Conservation (phyloP, 2,797 vertebrate genomes). For the Siniperca undulata region DNA sequence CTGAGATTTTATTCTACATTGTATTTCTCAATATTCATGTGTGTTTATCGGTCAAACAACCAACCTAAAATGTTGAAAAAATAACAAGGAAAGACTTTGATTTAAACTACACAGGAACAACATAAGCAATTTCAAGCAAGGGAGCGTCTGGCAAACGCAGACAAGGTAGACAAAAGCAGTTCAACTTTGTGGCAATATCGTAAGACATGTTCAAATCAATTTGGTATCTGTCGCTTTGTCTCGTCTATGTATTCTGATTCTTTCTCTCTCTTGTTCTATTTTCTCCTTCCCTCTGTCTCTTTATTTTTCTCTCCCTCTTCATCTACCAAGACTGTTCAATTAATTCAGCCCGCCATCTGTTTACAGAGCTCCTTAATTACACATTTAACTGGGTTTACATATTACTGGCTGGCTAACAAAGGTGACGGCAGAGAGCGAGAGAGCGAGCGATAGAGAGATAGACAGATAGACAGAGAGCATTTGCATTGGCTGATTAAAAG, state of each 20-base stretch:
- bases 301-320: slow-evolving; percentile 51
- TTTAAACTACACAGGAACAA: slow-evolving; percentile 37
- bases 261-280: slow-evolving; percentile 43
- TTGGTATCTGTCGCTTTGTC: slow-evolving; percentile 52
- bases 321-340: slow-evolving; percentile 71
- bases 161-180: slow-evolving; percentile 53
- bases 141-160: slow-evolving; percentile 36
- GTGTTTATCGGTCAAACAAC: slow-evolving; percentile 15
- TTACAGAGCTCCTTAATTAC: slow-evolving; percentile 80
- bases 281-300: slow-evolving; percentile 48
- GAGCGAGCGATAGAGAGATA: slow-evolving; percentile 1
- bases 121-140: slow-evolving; percentile 47
- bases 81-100: slow-evolving; percentile 38
- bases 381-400: slow-evolving; percentile 81
- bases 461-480: slow-evolving; percentile 44
- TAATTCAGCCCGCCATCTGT: slow-evolving; percentile 80
- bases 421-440: slow-evolving; percentile 50
- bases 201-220: slow-evolving; percentile 59
- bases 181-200: slow-evolving; percentile 40
- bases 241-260: slow-evolving; percentile 30
- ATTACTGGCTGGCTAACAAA: slow-evolving; percentile 67
- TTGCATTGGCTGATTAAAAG: slow-evolving; percentile 77
- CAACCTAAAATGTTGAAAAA: slow-evolving; percentile 16
- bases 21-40: slow-evolving; percentile 3
- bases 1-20: slow-evolving; percentile 3